A percentile compares a stretch with the other conserved stretches of the same genome.
Evolutionary conservation across 2,113 vertebrate genomes (phyloP).

Genomic region (Anarrhichthys ocellatus): DNA sequence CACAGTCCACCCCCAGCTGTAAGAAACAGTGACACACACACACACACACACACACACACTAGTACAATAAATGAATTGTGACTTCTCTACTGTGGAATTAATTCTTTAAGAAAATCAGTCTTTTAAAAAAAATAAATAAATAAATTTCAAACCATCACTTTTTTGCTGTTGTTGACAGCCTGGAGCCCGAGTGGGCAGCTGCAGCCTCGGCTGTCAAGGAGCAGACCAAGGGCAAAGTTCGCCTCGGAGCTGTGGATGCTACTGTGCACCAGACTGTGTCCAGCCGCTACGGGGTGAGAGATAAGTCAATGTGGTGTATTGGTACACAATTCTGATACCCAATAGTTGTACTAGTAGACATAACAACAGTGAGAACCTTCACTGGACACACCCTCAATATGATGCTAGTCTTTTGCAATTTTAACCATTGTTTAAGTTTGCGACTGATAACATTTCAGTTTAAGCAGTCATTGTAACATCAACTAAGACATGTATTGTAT

Average conservation of each 20-base stretch:
- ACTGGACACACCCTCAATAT: background rate
- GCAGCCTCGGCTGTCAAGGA: constrained; percentile 93
- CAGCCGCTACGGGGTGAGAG: constrained; percentile 90
- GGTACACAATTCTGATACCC: background rate
- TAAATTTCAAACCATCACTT: background rate
- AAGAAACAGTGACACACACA: background rate
- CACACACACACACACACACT: background rate
- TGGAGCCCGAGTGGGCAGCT: constrained; percentile 96
- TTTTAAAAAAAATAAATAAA: too few species aligned
- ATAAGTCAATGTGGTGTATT: background rate
- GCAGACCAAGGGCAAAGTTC: constrained; percentile 94
- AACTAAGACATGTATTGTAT: background rate
- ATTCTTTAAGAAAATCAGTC: too few species aligned
- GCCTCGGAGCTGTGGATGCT: constrained; percentile 92
- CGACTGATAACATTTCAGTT: too few species aligned
- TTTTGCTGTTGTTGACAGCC: constrained; percentile 72
- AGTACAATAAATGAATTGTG: too few species aligned
- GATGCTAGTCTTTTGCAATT: background rate
- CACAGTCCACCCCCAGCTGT: too few species aligned
- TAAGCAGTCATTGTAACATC: background rate
- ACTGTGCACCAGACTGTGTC: constrained; percentile 90
- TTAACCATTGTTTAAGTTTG: background rate
- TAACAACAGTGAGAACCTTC: background rate
- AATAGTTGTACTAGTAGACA: background rate
- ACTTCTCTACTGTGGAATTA: too few species aligned